These are phyloP conservation scores for Melinaea marsaeus DNA, from an alignment of 2,888 invertebrate species.

Conservation along the genomic window DNA sequence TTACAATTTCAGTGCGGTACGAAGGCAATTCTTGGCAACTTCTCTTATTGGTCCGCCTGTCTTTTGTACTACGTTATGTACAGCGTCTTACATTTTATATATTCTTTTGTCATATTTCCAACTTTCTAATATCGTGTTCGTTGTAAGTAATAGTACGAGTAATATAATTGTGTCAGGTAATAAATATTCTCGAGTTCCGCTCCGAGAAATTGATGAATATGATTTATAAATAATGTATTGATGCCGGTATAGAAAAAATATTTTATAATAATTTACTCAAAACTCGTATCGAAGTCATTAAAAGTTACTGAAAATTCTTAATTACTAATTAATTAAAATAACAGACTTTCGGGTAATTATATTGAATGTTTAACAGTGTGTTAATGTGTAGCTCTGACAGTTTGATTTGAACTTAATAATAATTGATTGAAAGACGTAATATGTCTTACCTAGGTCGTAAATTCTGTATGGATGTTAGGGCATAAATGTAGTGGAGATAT, in stretches of 20 bases:
- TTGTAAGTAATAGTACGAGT: constrained; percentile 1
- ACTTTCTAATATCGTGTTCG: constrained; percentile 14
- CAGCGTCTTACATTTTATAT: constrained; percentile 10
- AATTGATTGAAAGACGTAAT: constrained; percentile 4
- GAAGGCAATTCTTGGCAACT: constrained; percentile 53
- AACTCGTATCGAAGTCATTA: too few species aligned
- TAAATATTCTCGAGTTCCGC: constrained; percentile 1
- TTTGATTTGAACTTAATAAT: background rate
- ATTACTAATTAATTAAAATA: too few species aligned
- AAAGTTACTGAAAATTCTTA: too few species aligned
- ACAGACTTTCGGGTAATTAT: too few species aligned
- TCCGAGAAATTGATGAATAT: background rate
- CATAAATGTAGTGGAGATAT: constrained; percentile 22
- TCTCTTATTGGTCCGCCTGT: constrained; percentile 48
- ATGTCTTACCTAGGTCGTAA: background rate
- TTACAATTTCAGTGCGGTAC: constrained; percentile 49
- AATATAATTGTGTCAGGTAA: constrained; percentile 4
- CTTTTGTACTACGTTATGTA: constrained; percentile 40
- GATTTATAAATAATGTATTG: too few species aligned
- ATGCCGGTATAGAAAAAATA: too few species aligned
- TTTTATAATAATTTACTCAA: too few species aligned
- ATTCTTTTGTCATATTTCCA: constrained; percentile 23
- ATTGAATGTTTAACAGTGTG: too few species aligned
- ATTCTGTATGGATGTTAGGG: constrained; percentile 5
- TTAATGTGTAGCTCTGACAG: too few species aligned